Percentiles rank a stretch among this genome's conserved stretches.
These are phyloP conservation scores for Struthio camelus DNA, from an alignment of 2,113 vertebrate species.

Conservation along the genomic window DNA sequence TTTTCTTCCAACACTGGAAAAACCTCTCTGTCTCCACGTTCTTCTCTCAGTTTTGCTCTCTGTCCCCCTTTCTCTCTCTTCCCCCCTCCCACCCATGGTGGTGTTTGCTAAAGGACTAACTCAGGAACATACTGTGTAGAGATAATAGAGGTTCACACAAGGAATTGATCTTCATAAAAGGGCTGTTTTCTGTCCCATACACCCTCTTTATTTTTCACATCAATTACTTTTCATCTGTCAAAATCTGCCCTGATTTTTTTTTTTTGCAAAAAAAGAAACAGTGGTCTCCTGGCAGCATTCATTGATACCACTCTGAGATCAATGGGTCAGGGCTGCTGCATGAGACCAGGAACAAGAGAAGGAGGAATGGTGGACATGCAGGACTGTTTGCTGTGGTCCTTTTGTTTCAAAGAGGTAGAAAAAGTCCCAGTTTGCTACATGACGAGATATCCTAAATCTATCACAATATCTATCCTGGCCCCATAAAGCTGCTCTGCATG, in stretches of 20 bases:
- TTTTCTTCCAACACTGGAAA: conserved; percentile 1
- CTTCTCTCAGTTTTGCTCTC: background rate
- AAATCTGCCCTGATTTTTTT: background rate
- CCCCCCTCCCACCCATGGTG: background rate
- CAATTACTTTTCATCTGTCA: background rate
- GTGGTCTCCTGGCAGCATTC: background rate
- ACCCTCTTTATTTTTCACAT: background rate
- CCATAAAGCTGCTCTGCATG: background rate
- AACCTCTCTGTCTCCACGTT: background rate
- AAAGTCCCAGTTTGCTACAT: background rate
- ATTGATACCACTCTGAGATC: background rate
- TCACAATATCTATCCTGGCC: background rate
- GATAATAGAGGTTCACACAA: background rate
- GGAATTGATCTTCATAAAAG: background rate
- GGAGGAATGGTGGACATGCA: background rate
- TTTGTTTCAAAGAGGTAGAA: background rate
- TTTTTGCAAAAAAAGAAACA: background rate
- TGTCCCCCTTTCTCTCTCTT: background rate
- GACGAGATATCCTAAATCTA: background rate
- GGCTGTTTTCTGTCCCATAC: background rate
- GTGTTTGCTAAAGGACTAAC: background rate
- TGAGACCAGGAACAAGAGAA: background rate
- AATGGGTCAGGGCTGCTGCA: background rate
- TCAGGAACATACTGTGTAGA: background rate
- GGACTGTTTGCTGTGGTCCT: background rate